Percentiles rank a stretch among this genome's conserved stretches.
Evolutionary conservation across 1,140 invertebrate genomes (phyloP).

Genomic region (Aphidius ervi): DNA sequence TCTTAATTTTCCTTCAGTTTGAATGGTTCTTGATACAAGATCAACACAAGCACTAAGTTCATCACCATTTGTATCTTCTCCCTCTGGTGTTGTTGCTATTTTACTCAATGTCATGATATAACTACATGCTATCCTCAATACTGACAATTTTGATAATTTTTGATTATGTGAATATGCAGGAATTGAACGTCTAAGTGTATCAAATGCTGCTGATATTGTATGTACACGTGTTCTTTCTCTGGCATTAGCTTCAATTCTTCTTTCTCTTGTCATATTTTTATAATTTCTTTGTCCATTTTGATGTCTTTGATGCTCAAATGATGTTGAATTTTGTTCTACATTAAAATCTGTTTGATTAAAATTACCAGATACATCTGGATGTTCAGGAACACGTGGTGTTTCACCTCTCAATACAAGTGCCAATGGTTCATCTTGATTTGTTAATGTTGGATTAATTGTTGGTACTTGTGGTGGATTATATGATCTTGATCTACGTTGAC

Average conservation of each 20-base stretch:
- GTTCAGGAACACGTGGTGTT: constrained; percentile 54
- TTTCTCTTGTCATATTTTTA: constrained; percentile 90
- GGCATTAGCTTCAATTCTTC: constrained; percentile 90
- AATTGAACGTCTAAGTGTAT: constrained; percentile 76
- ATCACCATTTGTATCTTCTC: constrained; percentile 46
- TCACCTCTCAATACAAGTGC: constrained; percentile 50
- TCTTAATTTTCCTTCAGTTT: constrained; percentile 84
- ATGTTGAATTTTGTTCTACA: constrained; percentile 1
- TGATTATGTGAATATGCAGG: constrained; percentile 90
- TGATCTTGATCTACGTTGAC: background rate
- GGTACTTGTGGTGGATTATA: constrained; percentile 7
- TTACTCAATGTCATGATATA: constrained; percentile 79
- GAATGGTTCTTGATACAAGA: constrained; percentile 80
- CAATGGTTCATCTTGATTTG: constrained; percentile 49
- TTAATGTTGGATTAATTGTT: constrained; percentile 28
- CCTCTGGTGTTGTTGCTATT: constrained; percentile 43
- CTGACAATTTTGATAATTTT: constrained; percentile 87
- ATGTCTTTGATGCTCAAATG: constrained; percentile 20
- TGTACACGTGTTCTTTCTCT: constrained; percentile 88
- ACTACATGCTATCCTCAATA: constrained; percentile 84
- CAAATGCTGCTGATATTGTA: constrained; percentile 92
- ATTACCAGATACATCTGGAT: constrained; percentile 46
- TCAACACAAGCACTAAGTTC: constrained; percentile 76
- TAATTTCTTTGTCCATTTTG: constrained; percentile 71
- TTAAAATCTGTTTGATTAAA: constrained; percentile 20